Base-by-base conservation (phyloP, 2,888 invertebrate genomes). In the Coenonympha arcania region DNA sequence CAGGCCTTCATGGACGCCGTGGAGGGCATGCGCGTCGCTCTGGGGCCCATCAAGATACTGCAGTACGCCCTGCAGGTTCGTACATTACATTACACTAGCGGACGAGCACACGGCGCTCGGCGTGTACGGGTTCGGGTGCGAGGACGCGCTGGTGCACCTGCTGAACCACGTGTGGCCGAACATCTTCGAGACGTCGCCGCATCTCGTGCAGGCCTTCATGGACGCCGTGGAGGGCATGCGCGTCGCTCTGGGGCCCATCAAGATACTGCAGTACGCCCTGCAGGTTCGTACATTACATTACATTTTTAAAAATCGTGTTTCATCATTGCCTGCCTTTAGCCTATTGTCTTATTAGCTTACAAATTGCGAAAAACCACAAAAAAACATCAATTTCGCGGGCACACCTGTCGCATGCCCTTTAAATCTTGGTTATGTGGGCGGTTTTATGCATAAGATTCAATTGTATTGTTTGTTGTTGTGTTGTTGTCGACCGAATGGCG, bases 151-250 rank as follows among this genome's bases (percentile, higher is more conserved):
- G 4, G 91, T 96, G 33, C 99, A 99, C 87, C 87, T 99, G 37
- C 86, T 99, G 53, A 99, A 99, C 83, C 96, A 98, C 74, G 98
- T 99, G 18, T 99, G 99, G 99, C 99, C 99, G 8, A 99, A 99
- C 78, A 97, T 99, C 61, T 99, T 99, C 72, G 99, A 99, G 87
- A 99, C 98, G 0, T 98, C 98, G 9, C 99, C 99, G 11, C 99
- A 99, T 90, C 91, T 99, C 59, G 99, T 99, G 18, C 99, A 99
- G 83, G 98, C 99, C 1, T 99, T 99, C 80, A 98, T 99, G 95
- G 98, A 98, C 68, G 94, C 98, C 3, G 95, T 99, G 4, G 99
- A 99, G 77, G 99, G 99, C 9, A 91, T 99, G 87, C 84, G 99
- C 24, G 98, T 99, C 3, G 96, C 98, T 0, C 88, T 99, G 31